Conservation (phyloP, 2,888 invertebrate species). For the Zaprionus lineosus region DNA sequence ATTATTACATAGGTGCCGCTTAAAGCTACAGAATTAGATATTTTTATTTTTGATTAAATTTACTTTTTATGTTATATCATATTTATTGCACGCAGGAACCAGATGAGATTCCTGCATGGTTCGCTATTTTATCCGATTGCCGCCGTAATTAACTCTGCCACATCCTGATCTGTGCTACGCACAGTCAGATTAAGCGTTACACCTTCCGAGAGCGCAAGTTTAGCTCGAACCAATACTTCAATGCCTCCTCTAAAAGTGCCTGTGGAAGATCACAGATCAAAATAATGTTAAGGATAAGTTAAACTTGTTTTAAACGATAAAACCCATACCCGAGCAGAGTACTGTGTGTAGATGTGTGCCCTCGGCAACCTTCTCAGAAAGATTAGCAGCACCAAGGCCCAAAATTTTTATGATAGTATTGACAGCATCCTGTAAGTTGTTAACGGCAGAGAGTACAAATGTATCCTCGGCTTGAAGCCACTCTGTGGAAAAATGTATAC, state of each 20-base stretch:
- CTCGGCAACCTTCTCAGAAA: conserved; percentile 91
- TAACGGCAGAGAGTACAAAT: conserved; percentile 92
- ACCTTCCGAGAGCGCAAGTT: conserved; percentile 88
- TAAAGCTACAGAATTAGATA: conserved; percentile 52
- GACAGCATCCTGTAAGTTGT: conserved; percentile 91
- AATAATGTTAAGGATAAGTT: not conserved
- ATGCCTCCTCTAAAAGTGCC: conserved; percentile 95
- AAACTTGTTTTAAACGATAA: too few species aligned
- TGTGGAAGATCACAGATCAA: conserved; percentile 53
- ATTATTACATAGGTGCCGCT: conserved; percentile 43
- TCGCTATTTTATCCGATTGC: conserved; percentile 88
- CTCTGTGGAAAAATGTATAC: conserved; percentile 59
- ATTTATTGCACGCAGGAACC: conserved; percentile 62
- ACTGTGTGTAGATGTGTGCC: conserved; percentile 92
- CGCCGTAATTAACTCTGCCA: conserved; percentile 93
- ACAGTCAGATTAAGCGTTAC: conserved; percentile 97
- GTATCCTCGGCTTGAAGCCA: conserved; percentile 93
- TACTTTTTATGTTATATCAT: conserved; percentile 38
- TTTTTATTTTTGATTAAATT: conserved; percentile 25
- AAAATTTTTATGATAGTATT: conserved; percentile 91
- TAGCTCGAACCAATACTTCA: conserved; percentile 93
- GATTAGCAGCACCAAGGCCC: conserved; percentile 92
- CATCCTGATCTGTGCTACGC: conserved; percentile 91
- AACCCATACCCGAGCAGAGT: conserved; percentile 90
- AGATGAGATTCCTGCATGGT: conserved; percentile 60